Conservation (phyloP, 2,113 vertebrate species). For the Crypturellus undulatus region DNA sequence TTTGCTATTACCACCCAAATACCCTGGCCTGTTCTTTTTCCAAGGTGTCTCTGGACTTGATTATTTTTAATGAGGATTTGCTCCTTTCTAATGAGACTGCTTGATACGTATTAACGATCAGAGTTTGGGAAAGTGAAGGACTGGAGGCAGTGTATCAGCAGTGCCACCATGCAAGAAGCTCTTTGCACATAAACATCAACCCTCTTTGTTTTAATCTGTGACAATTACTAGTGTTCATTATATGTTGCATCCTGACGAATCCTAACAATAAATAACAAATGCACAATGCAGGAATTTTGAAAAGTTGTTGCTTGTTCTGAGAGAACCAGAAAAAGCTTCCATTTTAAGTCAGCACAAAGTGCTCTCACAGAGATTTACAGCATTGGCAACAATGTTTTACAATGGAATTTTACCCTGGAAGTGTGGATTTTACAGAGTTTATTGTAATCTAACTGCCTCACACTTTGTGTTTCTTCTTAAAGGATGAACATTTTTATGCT, state of each 20-base stretch:
- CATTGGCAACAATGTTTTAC: slow-evolving; percentile 18
- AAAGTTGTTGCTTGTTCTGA: slow-evolving; percentile 18
- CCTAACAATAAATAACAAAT: not conserved
- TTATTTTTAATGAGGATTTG: not conserved
- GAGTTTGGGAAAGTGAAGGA: not conserved
- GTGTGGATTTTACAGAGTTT: not conserved
- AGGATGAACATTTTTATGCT: not conserved
- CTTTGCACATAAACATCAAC: slow-evolving; percentile 26
- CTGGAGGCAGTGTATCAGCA: not conserved
- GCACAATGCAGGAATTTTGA: not conserved
- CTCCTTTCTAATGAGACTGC: not conserved
- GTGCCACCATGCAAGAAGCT: not conserved
- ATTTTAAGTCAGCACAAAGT: slow-evolving; percentile 36
- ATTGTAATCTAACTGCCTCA: not conserved
- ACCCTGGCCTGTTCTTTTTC: not conserved
- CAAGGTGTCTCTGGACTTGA: not conserved
- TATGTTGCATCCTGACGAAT: not conserved
- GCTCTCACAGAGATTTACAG: not conserved
- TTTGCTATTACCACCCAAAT: not conserved
- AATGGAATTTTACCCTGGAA: slow-evolving; percentile 28
- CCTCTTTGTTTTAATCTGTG: not conserved
- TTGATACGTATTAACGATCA: not conserved
- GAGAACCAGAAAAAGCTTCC: slow-evolving; percentile 24
- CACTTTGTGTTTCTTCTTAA: not conserved
- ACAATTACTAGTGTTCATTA: slow-evolving; percentile 8